Percentiles rank a stretch among this genome's conserved stretches.
Conservation (phyloP, 2,113 vertebrate genomes). For the Limanda limanda region DNA sequence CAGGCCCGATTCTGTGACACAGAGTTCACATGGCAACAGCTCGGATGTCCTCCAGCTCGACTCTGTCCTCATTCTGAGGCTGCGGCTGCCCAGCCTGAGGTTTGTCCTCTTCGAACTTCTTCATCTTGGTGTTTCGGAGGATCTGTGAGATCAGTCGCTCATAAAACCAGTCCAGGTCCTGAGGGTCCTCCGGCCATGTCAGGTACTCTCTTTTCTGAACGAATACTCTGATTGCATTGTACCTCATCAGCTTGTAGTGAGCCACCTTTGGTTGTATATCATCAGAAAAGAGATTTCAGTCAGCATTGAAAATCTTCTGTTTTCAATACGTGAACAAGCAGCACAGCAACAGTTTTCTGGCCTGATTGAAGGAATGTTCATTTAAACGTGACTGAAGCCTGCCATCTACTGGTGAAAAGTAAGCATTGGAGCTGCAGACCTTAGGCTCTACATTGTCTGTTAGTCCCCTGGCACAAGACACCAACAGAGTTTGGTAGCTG, state of each 20-base stretch:
- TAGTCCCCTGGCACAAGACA: too few species aligned
- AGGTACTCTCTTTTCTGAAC: constrained; percentile 84
- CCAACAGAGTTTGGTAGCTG: too few species aligned
- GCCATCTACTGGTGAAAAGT: constrained; percentile 15
- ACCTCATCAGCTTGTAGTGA: constrained; percentile 88
- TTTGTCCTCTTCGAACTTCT: constrained; percentile 27
- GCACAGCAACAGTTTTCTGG: not conserved
- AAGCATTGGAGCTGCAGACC: not conserved
- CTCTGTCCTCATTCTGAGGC: not conserved
- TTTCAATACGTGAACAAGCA: not conserved
- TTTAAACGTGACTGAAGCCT: not conserved
- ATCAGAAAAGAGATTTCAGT: not conserved
- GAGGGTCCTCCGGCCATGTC: constrained; percentile 89
- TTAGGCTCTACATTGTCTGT: not conserved
- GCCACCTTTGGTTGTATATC: constrained; percentile 72
- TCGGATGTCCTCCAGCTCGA: constrained; percentile 32
- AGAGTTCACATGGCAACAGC: constrained; percentile 7
- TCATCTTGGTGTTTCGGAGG: constrained; percentile 75
- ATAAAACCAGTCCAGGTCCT: constrained; percentile 91
- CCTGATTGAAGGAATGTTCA: not conserved
- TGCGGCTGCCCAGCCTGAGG: not conserved
- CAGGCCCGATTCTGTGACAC: not conserved
- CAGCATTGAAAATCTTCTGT: not conserved
- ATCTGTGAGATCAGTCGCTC: constrained; percentile 82
- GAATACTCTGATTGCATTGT: constrained; percentile 80